Conservation (phyloP, 2,797 vertebrate species). For the Spheniscus humboldti region DNA sequence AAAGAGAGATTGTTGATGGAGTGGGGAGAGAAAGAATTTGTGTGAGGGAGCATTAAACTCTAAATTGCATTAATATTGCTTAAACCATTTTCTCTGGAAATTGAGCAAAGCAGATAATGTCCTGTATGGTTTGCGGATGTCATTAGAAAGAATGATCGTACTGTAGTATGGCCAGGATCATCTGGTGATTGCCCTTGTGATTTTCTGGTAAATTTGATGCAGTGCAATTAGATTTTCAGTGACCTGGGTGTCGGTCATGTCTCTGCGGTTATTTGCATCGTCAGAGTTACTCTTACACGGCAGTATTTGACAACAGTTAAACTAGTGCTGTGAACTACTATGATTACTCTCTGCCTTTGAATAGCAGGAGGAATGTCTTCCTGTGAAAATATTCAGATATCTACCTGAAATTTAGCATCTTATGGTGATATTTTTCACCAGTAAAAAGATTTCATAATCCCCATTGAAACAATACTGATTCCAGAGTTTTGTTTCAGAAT, state of each 20-base stretch:
- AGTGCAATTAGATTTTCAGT: slow-evolving; percentile 9
- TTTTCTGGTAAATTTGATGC: slow-evolving; percentile 42
- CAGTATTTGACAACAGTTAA: background rate
- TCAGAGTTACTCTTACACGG: background rate
- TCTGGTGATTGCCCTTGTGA: background rate
- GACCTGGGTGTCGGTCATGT: background rate
- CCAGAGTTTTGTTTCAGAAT: background rate
- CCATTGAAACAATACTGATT: background rate
- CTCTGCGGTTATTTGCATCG: background rate
- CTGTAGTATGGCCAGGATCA: background rate
- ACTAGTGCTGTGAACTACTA: background rate
- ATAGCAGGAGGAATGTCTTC: background rate
- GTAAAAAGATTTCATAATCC: background rate
- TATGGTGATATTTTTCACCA: background rate
- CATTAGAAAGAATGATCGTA: background rate
- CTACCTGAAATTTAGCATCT: background rate
- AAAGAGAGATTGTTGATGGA: slow-evolving; percentile 17
- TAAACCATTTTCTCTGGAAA: slow-evolving; percentile 51
- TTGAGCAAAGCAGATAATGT: slow-evolving; percentile 23
- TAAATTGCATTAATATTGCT: slow-evolving; percentile 48
- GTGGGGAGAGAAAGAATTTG: background rate
- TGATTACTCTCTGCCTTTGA: background rate
- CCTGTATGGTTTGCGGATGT: slow-evolving; percentile 7
- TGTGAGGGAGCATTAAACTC: slow-evolving; percentile 14
- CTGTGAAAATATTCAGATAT: background rate